Percentiles rank a stretch among this genome's conserved stretches.
Conservation (phyloP, 2,797 vertebrate species). For the Crenichthys baileyi region DNA sequence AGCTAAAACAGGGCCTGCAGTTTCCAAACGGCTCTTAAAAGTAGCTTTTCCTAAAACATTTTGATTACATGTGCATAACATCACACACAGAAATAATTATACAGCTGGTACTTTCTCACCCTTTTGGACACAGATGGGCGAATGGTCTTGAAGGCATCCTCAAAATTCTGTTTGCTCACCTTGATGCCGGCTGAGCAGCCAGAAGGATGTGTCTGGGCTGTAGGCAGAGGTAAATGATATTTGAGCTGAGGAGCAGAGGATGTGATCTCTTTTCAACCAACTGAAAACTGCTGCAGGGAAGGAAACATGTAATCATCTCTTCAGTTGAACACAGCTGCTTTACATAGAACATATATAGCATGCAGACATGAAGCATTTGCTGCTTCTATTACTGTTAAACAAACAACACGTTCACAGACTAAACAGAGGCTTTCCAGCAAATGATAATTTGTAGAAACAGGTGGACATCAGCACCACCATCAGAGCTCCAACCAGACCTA, state of each 20-base stretch:
- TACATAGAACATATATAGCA: neutral
- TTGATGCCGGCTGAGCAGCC: conserved; percentile 76
- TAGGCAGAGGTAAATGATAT: too few relatives aligned
- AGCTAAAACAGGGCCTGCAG: too few relatives aligned
- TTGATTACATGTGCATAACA: neutral
- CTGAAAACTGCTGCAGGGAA: too few relatives aligned
- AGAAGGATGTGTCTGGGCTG: conserved; percentile 1
- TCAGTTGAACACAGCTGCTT: neutral
- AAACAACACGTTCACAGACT: neutral
- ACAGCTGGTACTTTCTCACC: conserved; percentile 73
- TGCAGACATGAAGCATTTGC: too few relatives aligned
- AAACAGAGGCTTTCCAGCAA: neutral
- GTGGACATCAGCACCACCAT: neutral
- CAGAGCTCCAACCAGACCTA: neutral
- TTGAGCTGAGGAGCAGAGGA: neutral
- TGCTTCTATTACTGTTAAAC: neutral
- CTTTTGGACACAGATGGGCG: conserved; percentile 91
- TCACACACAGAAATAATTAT: neutral
- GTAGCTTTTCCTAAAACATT: neutral
- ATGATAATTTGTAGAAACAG: neutral
- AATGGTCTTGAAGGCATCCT: conserved; percentile 91
- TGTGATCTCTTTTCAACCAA: too few relatives aligned
- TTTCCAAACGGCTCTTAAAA: neutral
- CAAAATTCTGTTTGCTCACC: conserved; percentile 86
- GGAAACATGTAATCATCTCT: too few relatives aligned